These are phyloP conservation scores for Resseliella maxima DNA, from an alignment of 2,888 invertebrate genomes.

Conservation along the genomic window DNA sequence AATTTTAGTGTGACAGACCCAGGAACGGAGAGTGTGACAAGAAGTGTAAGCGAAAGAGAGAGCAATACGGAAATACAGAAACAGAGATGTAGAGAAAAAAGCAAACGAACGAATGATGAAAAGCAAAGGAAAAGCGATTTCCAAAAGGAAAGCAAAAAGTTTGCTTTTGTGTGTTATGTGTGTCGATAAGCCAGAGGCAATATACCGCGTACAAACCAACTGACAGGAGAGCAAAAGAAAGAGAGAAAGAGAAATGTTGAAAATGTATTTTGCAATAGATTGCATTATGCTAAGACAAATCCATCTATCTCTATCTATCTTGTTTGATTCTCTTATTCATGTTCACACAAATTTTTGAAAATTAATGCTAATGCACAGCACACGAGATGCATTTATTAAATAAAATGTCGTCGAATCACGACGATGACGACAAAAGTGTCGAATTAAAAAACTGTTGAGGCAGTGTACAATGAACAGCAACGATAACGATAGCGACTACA, in stretches of 20 bases:
- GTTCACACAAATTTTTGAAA: constrained; percentile 1
- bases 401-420: neutral
- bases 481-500: neutral
- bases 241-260: neutral
- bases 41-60: too few relatives aligned
- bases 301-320: neutral
- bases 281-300: constrained; percentile 5
- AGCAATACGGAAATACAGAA: too few relatives aligned
- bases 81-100: too few relatives aligned
- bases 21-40: too few relatives aligned
- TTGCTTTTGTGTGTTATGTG: constrained; percentile 12
- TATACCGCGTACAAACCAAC: neutral
- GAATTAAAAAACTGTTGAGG: too few relatives aligned
- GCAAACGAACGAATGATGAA: too few relatives aligned
- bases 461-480: neutral
- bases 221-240: neutral
- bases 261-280: neutral
- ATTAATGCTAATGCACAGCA: constrained; percentile 28
- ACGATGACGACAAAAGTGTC: neutral
- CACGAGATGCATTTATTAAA: constrained; percentile 23
- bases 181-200: constrained; percentile 27
- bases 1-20: too few relatives aligned
- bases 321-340: neutral
- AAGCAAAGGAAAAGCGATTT: neutral
- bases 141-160: neutral